These are phyloP conservation scores for Danionella cerebrum DNA, from an alignment of 2,113 vertebrate genomes.

Conservation along the genomic window DNA sequence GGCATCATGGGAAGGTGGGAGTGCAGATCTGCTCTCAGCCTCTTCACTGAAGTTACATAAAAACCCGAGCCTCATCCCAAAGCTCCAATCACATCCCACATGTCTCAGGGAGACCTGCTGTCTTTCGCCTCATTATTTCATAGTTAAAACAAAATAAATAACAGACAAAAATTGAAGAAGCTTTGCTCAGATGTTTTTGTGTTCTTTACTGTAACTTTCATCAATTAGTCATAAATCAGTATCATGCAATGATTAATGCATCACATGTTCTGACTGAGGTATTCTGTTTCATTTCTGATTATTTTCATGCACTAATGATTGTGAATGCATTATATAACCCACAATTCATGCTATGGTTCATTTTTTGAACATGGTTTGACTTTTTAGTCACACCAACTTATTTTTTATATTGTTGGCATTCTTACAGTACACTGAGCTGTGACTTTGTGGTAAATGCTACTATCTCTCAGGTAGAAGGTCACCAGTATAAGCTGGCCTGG, in stretches of 20 bases:
- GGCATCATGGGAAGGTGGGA: slow-evolving; percentile 19
- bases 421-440: too few species aligned
- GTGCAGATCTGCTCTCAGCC: slow-evolving; percentile 26
- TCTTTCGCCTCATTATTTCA: background rate
- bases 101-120: background rate
- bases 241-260: background rate
- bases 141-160: background rate
- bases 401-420: too few species aligned
- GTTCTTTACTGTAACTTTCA: background rate
- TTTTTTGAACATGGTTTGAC: too few species aligned
- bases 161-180: background rate
- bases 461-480: too few species aligned
- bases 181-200: background rate
- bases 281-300: background rate
- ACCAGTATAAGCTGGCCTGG: too few species aligned
- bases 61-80: slow-evolving; percentile 7
- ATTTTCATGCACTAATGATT: background rate
- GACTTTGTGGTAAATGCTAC: too few species aligned
- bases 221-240: background rate
- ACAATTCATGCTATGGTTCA: background rate
- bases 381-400: too few species aligned
- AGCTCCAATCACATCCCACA: slow-evolving; percentile 13
- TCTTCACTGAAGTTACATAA: slow-evolving; percentile 32
- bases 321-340: background rate
- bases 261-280: background rate